A percentile compares a stretch with the other conserved stretches of the same genome.
These are phyloP conservation scores for Cylloceria caligata DNA, from an alignment of 2,888 invertebrate species.

Conservation along the genomic window DNA sequence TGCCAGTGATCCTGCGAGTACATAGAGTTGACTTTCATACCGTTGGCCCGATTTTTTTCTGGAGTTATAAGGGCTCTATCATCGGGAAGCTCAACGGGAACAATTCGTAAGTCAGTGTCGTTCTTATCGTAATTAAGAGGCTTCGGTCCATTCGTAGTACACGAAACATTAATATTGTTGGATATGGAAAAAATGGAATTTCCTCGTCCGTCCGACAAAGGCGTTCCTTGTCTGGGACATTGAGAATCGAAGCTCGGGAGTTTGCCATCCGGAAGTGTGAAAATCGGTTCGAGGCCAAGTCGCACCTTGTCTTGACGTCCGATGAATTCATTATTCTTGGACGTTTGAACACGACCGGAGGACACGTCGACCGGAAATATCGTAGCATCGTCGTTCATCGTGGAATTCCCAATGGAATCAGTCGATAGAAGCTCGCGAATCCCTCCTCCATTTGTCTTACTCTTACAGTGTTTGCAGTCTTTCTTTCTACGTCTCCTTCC, in stretches of 20 bases:
- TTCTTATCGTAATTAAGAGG: constrained; percentile 73
- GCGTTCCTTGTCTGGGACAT: background rate
- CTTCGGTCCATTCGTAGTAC: constrained; percentile 61
- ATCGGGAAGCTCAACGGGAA: constrained; percentile 72
- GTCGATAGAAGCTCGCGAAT: background rate
- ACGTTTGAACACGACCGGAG: background rate
- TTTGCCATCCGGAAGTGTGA: constrained; percentile 65
- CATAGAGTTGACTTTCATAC: constrained; percentile 83
- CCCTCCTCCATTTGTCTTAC: constrained; percentile 35
- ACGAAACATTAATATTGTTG: constrained; percentile 63
- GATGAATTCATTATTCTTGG: constrained; percentile 28
- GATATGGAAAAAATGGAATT: constrained; percentile 72
- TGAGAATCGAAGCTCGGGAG: constrained; percentile 64
- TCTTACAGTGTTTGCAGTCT: constrained; percentile 81
- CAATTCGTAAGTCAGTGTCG: constrained; percentile 74
- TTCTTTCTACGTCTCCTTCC: constrained; percentile 77
- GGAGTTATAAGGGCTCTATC: constrained; percentile 75
- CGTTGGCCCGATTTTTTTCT: constrained; percentile 68
- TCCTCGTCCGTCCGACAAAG: background rate
- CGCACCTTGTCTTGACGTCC: constrained; percentile 28
- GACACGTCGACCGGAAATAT: constrained; percentile 6
- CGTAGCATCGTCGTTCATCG: background rate
- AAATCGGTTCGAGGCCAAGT: constrained; percentile 68
- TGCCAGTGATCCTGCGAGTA: constrained; percentile 83
- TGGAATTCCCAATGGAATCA: background rate